These are phyloP conservation scores for Aphidius gifuensis DNA, from an alignment of 1,140 invertebrate species.

Conservation along the genomic window DNA sequence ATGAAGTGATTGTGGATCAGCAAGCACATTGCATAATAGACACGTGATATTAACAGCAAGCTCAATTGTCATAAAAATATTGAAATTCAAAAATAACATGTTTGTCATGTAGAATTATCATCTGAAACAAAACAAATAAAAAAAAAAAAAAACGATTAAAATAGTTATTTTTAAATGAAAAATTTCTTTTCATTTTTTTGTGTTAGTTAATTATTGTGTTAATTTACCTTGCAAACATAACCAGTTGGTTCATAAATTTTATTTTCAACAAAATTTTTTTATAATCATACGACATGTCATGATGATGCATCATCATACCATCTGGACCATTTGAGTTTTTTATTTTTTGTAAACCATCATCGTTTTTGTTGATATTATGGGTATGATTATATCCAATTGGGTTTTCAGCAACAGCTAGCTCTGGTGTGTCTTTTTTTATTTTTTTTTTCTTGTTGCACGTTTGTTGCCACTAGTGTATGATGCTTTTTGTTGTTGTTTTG, in stretches of 20 bases:
- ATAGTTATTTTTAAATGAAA: too few relatives aligned
- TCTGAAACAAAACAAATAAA: slow-evolving; percentile 13
- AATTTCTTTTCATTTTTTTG: not conserved
- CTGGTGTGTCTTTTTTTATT: not conserved
- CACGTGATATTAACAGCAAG: slow-evolving; percentile 17
- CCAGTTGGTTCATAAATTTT: slow-evolving; percentile 28
- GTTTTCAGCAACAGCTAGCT: too few relatives aligned
- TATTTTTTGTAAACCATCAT: not conserved
- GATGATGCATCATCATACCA: not conserved
- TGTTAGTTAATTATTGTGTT: not conserved
- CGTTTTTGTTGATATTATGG: not conserved
- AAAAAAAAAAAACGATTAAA: too few relatives aligned
- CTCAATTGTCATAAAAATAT: slow-evolving; percentile 9
- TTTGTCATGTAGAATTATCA: slow-evolving; percentile 12
- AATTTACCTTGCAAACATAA: slow-evolving; percentile 38
- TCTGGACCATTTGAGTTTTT: not conserved
- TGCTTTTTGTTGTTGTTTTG: slow-evolving; percentile 3
- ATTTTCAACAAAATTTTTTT: slow-evolving; percentile 32
- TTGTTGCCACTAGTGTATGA: slow-evolving; percentile 7
- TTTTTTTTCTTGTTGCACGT: not conserved
- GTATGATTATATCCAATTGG: not conserved
- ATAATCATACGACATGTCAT: slow-evolving; percentile 13
- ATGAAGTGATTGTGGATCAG: not conserved
- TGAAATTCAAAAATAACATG: slow-evolving; percentile 14
- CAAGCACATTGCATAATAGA: slow-evolving; percentile 9